Evolutionary conservation across 2,888 invertebrate species (phyloP).

Genomic region (Drosophila neonasuta): DNA sequence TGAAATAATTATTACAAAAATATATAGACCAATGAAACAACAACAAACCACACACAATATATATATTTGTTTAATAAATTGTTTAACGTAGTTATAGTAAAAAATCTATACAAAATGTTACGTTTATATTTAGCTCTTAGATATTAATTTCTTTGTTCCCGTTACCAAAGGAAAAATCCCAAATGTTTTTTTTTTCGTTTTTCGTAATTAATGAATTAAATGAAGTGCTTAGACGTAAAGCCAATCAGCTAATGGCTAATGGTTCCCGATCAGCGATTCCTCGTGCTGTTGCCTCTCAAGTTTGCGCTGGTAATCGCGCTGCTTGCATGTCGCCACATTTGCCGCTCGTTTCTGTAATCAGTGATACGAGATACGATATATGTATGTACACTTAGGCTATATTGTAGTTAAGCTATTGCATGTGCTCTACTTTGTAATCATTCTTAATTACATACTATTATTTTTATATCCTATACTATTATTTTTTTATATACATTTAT

Average conservation of each 20-base stretch:
- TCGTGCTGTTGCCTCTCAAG: constrained; percentile 80
- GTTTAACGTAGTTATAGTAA: constrained; percentile 9
- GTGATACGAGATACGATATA: constrained; percentile 23
- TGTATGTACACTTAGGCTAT: constrained; percentile 8
- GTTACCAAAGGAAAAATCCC: constrained; percentile 22
- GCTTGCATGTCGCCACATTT: constrained; percentile 80
- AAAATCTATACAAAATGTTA: constrained; percentile 13
- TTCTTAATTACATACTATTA: constrained; percentile 32
- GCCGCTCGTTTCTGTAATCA: constrained; percentile 79
- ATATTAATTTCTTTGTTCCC: constrained; percentile 6
- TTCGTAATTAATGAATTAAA: constrained; percentile 5
- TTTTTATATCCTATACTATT: constrained; percentile 12
- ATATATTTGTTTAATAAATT: constrained; percentile 5
- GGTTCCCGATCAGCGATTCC: constrained; percentile 80
- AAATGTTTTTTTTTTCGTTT: neutral
- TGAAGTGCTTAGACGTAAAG: constrained; percentile 8
- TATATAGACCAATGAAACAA: neutral
- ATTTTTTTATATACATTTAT: constrained; percentile 4
- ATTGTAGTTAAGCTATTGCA: constrained; percentile 40
- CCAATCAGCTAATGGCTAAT: constrained; percentile 48
- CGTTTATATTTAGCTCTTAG: constrained; percentile 27
- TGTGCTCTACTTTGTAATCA: constrained; percentile 40
- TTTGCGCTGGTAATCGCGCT: constrained; percentile 80
- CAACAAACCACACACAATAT: too few species aligned
- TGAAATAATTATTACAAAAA: constrained; percentile 22